Base-by-base conservation (phyloP, 2,797 vertebrate genomes). In the Argentina silus region DNA sequence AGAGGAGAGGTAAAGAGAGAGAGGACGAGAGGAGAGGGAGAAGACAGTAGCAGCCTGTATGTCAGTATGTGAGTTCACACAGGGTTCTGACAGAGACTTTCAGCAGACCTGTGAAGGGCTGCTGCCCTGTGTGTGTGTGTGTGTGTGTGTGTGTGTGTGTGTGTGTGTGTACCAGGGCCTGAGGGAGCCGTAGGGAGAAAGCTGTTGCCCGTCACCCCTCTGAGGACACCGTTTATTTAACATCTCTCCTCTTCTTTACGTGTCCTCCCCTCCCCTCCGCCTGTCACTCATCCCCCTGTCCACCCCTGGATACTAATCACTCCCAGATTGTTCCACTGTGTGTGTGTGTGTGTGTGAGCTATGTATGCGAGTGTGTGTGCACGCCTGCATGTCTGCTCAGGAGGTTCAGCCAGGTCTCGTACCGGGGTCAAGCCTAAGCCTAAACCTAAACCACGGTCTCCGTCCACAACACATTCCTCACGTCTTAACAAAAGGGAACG, bases 171-270 rank as follows among this genome's bases (percentile, higher is more conserved):
- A 36, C 27, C 27, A 36, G 27, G 27, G 2, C 27, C 27, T n/a
- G n/a, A 4, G 27, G 27, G 2, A 36, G 27, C 27, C 1, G 27
- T 36, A 36, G 4, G 4, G 27, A 4, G 27, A 15, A 77, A 63
- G 59, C 75, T 43, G 36, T 8, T 17, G 36, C 51, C 67, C 0
- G 68, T 69, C 70, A 78, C 75, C 47, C 57, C 55, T 0, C 62
- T 42, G 48, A 75, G 43, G 45, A 47, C 27, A 48, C 42, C 1
- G 77, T 89, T 87, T 83, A 85, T 85, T 85, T 84, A 69, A 81
- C 76, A 74, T 65, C 44, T 7, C 59, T 61, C 55, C 63, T 84
- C 74, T 80, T 77, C 62, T 85, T 85, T 88, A 67, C 87, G 83
- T 59, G 42, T 3, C 44, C 68, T 50, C 7, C n/a, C 17, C 27